Evolutionary conservation across 2,113 vertebrate genomes (phyloP), one percentile per base, ranked within the genome.

Genomic region (Dicaeum eximium): DNA sequence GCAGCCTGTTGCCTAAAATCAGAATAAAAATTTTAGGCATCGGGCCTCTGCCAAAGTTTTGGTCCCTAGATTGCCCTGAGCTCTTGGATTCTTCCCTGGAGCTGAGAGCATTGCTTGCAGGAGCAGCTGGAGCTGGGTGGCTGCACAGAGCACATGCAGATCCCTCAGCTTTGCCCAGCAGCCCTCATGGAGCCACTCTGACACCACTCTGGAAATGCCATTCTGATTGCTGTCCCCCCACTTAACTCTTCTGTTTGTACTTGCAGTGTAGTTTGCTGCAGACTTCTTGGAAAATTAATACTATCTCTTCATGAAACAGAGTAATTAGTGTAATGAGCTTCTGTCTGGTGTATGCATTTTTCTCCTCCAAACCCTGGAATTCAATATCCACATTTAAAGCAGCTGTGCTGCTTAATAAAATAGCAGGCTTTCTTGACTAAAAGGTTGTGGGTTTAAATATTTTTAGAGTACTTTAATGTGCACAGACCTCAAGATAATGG

Each of bases 241-340:
- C 35, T 71, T 51, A 72, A 40, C 64, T 50, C 45, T 53, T 70
- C 48, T 72, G 12, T 53, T 85, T 79, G 42, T 40, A 27, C 77
- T 91, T 67, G 27, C 6, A 6, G 9, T 62, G 14, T 16, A 45
- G 64, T 71, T 84, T 91, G 44, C 57, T 72, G 50, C 37, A 45
- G 37, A 57, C 81, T 81, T 89, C 65, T 58, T 81, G 73, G 73
- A 85, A 87, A 87, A 84, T 67, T 81, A 71, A 81, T 70, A 42
- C 51, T 28, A 48, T 38, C 15, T 91, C 51, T 80, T 81, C 31
- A 33, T 79, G 64, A 92, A 89, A 25, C 44, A 65, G 56, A 62
- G 45, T 79, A 80, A 92, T 92, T 94, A 77, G 47, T 86, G 51
- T 83, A 81, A 93, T 82, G 69, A 86, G n/a, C 79, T 90, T 35